Base-by-base conservation (phyloP, 2,797 vertebrate species). In the Anguilla obscura region DNA sequence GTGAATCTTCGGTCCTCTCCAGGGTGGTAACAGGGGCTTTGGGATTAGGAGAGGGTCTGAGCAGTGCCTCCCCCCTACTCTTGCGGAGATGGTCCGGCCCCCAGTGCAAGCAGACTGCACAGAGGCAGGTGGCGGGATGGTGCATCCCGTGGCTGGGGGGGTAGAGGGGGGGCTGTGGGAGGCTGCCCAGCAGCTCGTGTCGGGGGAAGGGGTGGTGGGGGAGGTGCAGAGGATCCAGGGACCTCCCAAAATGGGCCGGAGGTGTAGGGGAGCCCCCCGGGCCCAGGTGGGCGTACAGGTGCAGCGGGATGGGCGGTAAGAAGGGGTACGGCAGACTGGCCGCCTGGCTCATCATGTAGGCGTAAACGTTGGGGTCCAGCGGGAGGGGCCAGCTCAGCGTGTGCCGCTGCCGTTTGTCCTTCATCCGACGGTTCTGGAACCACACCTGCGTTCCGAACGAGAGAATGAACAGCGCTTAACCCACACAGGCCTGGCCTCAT, bases 381-480 rank as follows among this genome's bases (percentile, higher is more conserved):
- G 92, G 92, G 60, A 94, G 93, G 18, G 93, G 90, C 94, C 95
- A 96, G n/a, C 91, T 91, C 87, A 96, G 48, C 21, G 93, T 90
- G 90, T 93, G 93, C 86, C 94, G 93, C 91, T 96, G 95, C 0
- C 94, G 91, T 89, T 96, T 96, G 87, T 96, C 95, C 88, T 96
- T 97, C 96, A 97, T 97, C 85, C 96, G 91, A 87, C 94, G 85
- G 92, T 97, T 96, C 90, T 96, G 96, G 88, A 96, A 96, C 94
- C 95, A 96, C 48, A 96, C 86, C 90, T 95, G 54, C 0, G 45
- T 66, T 45, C 40, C 36, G 60, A 6, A 87, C n/a, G 10, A 83
- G 7, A 83, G 16, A 0, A 10, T n/a, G 7, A 84, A 27, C 69
- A 30, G 4, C 7, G 69, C 16, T 10, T 33, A 74, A 27, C 0